These are phyloP conservation scores for Apoda limacodes DNA, from an alignment of 2,888 invertebrate species.

Conservation along the genomic window DNA sequence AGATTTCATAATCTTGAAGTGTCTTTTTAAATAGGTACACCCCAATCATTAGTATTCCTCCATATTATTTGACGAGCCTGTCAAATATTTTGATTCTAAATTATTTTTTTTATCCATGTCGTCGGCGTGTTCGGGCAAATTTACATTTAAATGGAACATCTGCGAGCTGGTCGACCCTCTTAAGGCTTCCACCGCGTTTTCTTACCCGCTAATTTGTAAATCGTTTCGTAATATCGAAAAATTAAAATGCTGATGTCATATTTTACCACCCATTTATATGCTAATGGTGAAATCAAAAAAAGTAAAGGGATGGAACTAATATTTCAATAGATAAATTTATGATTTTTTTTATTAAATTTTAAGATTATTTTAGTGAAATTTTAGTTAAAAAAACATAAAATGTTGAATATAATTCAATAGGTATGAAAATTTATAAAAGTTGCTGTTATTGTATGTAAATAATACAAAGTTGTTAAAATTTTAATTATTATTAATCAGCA, in stretches of 20 bases:
- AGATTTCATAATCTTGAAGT: too few relatives aligned
- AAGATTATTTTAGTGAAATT: too few relatives aligned
- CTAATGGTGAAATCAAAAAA: constrained; percentile 55
- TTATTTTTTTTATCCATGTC: constrained; percentile 58
- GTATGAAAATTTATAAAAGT: too few relatives aligned
- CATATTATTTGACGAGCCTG: constrained; percentile 29
- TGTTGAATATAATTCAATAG: too few relatives aligned
- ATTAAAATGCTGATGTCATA: constrained; percentile 71
- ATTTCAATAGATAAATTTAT: constrained; percentile 66
- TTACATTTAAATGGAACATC: constrained; percentile 71
- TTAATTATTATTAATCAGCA: too few relatives aligned
- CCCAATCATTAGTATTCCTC: constrained; percentile 15
- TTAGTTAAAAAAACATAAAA: too few relatives aligned
- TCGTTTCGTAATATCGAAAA: constrained; percentile 66
- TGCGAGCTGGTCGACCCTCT: constrained; percentile 61
- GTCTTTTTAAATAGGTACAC: constrained; percentile 8
- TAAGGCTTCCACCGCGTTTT: constrained; percentile 57
- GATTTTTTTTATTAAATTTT: too few relatives aligned
- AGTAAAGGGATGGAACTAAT: constrained; percentile 50
- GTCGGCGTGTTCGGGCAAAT: constrained; percentile 53
- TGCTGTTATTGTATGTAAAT: too few relatives aligned
- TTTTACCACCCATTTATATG: constrained; percentile 66
- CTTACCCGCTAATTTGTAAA: constrained; percentile 69
- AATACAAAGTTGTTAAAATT: too few relatives aligned
- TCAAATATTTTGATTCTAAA: constrained; percentile 55